phyloP scores from a whole-genome alignment of 2,113 vertebrate species.

The Lepus timidus region DNA sequence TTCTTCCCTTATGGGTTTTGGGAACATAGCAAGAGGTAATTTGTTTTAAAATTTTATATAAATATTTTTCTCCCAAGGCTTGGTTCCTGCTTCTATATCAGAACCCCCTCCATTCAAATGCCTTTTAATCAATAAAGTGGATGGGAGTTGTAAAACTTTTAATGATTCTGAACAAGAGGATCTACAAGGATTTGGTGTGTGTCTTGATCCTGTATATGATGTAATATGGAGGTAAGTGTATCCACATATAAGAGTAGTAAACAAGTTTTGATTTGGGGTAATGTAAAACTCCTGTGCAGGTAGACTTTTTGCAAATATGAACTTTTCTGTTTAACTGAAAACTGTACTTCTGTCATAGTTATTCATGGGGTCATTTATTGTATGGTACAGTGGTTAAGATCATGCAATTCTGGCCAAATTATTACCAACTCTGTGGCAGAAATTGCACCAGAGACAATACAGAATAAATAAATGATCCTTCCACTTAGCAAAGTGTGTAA shows the following conservation, averaged over 20 bases:
- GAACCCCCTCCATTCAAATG: slow-evolving; percentile 99
- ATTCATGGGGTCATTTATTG: background rate
- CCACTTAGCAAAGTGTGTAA: slow-evolving; percentile 9
- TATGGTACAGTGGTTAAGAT: background rate
- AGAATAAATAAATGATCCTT: slow-evolving; percentile 36
- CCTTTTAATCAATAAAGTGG: slow-evolving; percentile 98
- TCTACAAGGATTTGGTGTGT: slow-evolving; percentile 97
- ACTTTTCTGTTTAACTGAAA: background rate
- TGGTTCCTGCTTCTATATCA: slow-evolving; percentile 96
- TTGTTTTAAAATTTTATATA: slow-evolving; percentile 30
- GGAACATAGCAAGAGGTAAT: background rate
- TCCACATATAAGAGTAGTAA: slow-evolving; percentile 42
- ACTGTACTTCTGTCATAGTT: background rate
- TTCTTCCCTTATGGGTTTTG: background rate
- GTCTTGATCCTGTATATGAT: slow-evolving; percentile 98
- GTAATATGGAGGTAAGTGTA: slow-evolving; percentile 97
- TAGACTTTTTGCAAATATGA: background rate
- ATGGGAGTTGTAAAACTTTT: slow-evolving; percentile 99
- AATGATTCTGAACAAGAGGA: slow-evolving; percentile 99
- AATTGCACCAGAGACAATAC: background rate
- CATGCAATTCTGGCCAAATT: background rate
- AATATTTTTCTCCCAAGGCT: slow-evolving; percentile 86
- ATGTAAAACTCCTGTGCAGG: background rate
- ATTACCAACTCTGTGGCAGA: background rate
- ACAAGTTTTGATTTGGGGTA: slow-evolving; percentile 24